These are phyloP conservation scores for Tympanuchus pallidicinctus DNA, from an alignment of 2,113 vertebrate genomes.

Conservation along the genomic window DNA sequence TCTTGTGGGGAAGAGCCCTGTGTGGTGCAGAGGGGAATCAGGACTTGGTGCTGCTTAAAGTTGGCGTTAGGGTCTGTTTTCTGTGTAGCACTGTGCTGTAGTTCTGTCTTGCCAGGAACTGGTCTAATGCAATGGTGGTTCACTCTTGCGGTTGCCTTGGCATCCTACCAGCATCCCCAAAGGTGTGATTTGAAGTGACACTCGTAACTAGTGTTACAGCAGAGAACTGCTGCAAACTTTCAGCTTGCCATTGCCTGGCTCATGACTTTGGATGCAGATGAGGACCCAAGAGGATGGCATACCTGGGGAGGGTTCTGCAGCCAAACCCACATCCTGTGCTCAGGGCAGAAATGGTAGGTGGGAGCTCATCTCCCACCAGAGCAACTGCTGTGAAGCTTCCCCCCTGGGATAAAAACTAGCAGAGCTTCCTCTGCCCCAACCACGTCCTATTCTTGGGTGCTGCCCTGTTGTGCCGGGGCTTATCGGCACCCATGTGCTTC, in stretches of 20 bases:
- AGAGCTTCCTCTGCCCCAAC: background rate
- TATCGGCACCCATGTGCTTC: slow-evolving; percentile 51
- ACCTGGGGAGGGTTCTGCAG: background rate
- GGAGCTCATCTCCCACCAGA: background rate
- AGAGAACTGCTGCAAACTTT: background rate
- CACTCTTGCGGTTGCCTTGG: background rate
- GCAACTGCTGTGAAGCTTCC: background rate
- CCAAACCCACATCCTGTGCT: background rate
- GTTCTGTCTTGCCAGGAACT: background rate
- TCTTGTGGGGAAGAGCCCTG: background rate
- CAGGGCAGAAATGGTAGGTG: background rate
- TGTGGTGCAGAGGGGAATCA: background rate
- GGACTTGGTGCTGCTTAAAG: background rate
- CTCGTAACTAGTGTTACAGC: background rate
- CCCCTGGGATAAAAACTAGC: fast-evolving
- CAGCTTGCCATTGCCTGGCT: fast-evolving
- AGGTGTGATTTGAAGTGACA: background rate
- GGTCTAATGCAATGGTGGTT: background rate
- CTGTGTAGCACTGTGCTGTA: background rate
- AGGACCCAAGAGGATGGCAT: fast-evolving
- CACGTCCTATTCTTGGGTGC: background rate
- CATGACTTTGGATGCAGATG: background rate
- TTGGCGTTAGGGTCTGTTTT: background rate
- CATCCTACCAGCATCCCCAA: background rate
- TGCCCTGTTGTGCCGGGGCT: background rate